Conservation (phyloP, 2,113 vertebrate genomes). For the Caranx melampygus region DNA sequence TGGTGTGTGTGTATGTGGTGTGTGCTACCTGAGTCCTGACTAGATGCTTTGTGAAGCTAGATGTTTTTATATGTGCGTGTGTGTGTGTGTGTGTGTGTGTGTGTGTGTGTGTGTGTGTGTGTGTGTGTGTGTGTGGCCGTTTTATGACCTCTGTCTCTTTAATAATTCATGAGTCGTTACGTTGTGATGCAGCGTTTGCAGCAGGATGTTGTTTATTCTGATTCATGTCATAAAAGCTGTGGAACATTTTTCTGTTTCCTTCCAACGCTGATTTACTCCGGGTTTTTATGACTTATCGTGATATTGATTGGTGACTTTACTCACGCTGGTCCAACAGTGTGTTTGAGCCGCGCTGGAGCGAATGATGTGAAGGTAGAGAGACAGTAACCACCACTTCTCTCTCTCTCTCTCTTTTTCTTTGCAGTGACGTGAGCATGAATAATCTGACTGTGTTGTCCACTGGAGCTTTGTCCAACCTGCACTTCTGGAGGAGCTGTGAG, state of each 20-base stretch:
- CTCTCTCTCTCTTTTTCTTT: slow-evolving; percentile 32
- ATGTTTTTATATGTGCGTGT: slow-evolving; percentile 36
- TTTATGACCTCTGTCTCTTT: slow-evolving; percentile 9
- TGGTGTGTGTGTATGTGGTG: slow-evolving; percentile 7
- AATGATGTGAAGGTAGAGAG: neutral
- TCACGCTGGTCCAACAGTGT: neutral
- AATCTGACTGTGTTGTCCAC: slow-evolving; percentile 89
- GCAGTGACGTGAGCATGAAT: slow-evolving; percentile 97
- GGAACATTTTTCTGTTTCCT: neutral
- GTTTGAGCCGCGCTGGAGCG: neutral
- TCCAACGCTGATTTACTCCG: neutral
- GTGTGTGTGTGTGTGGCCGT: neutral
- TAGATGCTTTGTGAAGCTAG: neutral
- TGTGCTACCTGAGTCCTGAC: slow-evolving; percentile 10
- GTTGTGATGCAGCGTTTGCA: neutral
- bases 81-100: too few relatives aligned
- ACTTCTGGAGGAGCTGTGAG: slow-evolving; percentile 97
- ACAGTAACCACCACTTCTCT: slow-evolving; percentile 13
- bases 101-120: slow-evolving; percentile 3
- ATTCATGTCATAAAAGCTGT: neutral
- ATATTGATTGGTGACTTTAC: neutral
- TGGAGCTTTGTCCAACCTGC: slow-evolving; percentile 85
- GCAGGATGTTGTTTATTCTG: neutral
- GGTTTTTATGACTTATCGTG: neutral
- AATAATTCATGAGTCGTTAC: slow-evolving; percentile 31